phyloP scores from a whole-genome alignment of 2,797 vertebrate genomes.

The Myotis myotis region DNA sequence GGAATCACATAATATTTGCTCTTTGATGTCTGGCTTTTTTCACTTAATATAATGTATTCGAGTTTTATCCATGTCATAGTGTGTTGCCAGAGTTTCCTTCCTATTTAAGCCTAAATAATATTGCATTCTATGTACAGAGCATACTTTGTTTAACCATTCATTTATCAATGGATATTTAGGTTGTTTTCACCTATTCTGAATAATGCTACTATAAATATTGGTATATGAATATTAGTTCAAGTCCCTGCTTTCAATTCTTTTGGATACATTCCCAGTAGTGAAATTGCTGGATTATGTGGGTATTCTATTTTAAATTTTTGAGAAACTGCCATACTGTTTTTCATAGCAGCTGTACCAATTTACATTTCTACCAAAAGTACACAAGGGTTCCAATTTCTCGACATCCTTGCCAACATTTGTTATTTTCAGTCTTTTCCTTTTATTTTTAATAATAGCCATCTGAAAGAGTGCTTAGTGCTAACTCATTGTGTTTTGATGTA shows the following conservation, averaged over 20 bases:
- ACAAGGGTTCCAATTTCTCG: background rate
- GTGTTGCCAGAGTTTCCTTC: background rate
- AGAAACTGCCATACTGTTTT: background rate
- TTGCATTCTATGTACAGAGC: background rate
- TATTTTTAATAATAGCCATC: background rate
- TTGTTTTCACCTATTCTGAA: background rate
- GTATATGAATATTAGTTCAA: background rate
- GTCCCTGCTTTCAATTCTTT: background rate
- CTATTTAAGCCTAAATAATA: background rate
- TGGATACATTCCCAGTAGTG: background rate
- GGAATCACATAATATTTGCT: background rate
- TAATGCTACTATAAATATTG: background rate
- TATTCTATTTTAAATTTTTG: background rate
- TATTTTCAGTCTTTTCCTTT: background rate
- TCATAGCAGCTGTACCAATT: too few species aligned
- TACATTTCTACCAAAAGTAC: too few species aligned
- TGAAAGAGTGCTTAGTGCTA: background rate
- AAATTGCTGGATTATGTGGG: background rate
- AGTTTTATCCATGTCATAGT: background rate
- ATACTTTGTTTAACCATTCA: background rate
- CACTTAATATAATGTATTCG: background rate
- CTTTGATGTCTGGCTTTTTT: background rate
- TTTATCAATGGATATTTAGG: background rate
- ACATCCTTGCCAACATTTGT: background rate
- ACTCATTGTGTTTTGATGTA: background rate